phyloP scores from a whole-genome alignment of 2,888 invertebrate genomes.

The Andrena praecox region DNA sequence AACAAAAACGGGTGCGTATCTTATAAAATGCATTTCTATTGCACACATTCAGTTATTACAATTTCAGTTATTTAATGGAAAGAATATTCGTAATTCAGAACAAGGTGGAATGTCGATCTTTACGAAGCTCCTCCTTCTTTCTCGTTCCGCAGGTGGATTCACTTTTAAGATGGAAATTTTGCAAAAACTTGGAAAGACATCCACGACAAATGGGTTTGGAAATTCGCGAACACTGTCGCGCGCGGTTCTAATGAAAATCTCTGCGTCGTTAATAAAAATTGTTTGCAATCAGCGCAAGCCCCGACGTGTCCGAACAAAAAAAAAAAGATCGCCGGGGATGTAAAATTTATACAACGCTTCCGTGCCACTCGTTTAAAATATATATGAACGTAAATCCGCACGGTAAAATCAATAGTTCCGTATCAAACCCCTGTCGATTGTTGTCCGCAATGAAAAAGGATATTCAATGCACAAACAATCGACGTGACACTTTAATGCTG shows the following conservation, averaged over 20 bases:
- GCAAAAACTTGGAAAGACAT: neutral
- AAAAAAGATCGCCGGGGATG: neutral
- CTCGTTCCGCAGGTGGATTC: neutral
- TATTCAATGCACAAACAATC: constrained; percentile 24
- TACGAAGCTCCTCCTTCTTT: neutral
- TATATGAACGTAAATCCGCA: constrained; percentile 14
- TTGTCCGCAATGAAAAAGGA: constrained; percentile 14
- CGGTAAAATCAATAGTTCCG: constrained; percentile 28
- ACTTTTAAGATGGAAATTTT: neutral
- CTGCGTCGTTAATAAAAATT: neutral
- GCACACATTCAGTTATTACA: neutral
- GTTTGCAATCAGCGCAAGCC: neutral
- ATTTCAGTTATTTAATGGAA: no score
- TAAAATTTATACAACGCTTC: neutral
- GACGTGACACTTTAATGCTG: constrained; percentile 4
- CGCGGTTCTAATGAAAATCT: neutral
- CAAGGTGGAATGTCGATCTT: neutral
- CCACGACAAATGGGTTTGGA: no score
- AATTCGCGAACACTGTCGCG: neutral
- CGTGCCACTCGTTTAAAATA: constrained; percentile 4
- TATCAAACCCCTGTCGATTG: constrained; percentile 21
- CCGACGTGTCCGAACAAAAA: neutral
- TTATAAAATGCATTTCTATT: neutral
- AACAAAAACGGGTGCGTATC: neutral
- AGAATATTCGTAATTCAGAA: no score